A percentile compares a stretch with the other conserved stretches of the same genome.
phyloP scores from a whole-genome alignment of 2,797 vertebrate genomes.

The Typhlichthys eigenmanni region DNA sequence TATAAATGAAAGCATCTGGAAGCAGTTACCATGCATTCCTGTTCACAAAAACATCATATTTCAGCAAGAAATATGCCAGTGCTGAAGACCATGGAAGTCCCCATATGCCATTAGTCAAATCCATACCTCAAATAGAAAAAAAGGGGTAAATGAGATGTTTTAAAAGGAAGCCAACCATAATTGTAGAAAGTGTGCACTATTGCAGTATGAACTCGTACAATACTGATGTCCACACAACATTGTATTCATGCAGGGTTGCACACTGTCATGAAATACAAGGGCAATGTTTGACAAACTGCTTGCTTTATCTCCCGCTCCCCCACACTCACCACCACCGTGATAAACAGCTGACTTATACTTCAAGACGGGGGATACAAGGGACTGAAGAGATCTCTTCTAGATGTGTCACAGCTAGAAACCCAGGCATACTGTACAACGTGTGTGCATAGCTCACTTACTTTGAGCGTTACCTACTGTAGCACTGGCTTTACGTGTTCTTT shows the following conservation, averaged over 20 bases:
- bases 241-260: constrained; percentile 31
- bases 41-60: constrained; percentile 57
- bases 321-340: constrained; percentile 53
- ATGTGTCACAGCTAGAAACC: constrained; percentile 39
- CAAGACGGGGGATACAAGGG: constrained; percentile 30
- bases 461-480: constrained; percentile 32
- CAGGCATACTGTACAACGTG: constrained; percentile 22
- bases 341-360: constrained; percentile 58
- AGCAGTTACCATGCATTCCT: constrained; percentile 69
- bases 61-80: constrained; percentile 57
- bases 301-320: constrained; percentile 61
- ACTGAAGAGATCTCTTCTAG: constrained; percentile 10
- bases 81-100: constrained; percentile 49
- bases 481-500: constrained; percentile 35
- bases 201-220: constrained; percentile 11
- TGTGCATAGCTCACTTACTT: constrained; percentile 42
- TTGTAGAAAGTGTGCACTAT: neutral
- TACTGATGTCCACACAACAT: constrained; percentile 25
- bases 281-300: constrained; percentile 46
- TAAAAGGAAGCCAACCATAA: constrained; percentile 26
- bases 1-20: constrained; percentile 66
- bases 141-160: neutral
- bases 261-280: constrained; percentile 33
- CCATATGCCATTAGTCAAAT: constrained; percentile 60
- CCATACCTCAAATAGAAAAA: constrained; percentile 40